Evolutionary conservation across 2,797 vertebrate genomes (phyloP), one percentile per base, ranked within the genome.

Genomic region (Mormyrops attenuatus): DNA sequence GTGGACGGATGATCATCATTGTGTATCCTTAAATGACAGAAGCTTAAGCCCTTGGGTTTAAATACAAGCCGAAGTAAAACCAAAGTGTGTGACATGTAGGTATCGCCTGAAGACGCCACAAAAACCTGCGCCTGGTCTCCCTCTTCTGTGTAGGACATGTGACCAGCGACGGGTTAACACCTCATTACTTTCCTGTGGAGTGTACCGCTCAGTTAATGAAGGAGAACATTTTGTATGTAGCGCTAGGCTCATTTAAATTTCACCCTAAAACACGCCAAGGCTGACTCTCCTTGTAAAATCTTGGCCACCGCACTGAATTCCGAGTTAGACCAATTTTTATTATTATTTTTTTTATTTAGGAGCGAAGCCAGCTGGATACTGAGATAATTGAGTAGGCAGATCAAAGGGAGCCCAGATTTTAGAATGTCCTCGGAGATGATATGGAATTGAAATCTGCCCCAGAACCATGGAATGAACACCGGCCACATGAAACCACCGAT

Each of bases 301-400:
- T 53, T 57, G 77, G 69, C 20, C 90, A 85, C 90, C 34, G 84
- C 60, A 41, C 89, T 17, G 2, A 55, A 89, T 73, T 69, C 44
- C 85, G 8, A 91, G 90, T 90, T 90, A 91, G 91, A 92, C 88
- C 87, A 89, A 92, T 93, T 92, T 91, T 89, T 91, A 91, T 90
- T 87, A 92, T 92, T 91, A 88, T 91, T 92, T 90, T 87, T 52
- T 9, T 34, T 88, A 90, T 91, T 88, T 91, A 91, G 87, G 92
- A 91, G 90, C 89, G 84, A 89, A 84, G 86, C 90, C 91, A 92
- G 73, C 92, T 89, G 55, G 93, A 91, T 53, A 49, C 88, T 89
- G 90, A 89, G 89, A 92, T 92, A 90, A 94, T 88, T 90, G 89
- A 90, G 92, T 90, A 73, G 92, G 92, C 91, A 90, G 92, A 93